A percentile compares a stretch with the other conserved stretches of the same genome.
Conservation (phyloP, 2,113 vertebrate genomes). For the Rhinolophus sinicus region DNA sequence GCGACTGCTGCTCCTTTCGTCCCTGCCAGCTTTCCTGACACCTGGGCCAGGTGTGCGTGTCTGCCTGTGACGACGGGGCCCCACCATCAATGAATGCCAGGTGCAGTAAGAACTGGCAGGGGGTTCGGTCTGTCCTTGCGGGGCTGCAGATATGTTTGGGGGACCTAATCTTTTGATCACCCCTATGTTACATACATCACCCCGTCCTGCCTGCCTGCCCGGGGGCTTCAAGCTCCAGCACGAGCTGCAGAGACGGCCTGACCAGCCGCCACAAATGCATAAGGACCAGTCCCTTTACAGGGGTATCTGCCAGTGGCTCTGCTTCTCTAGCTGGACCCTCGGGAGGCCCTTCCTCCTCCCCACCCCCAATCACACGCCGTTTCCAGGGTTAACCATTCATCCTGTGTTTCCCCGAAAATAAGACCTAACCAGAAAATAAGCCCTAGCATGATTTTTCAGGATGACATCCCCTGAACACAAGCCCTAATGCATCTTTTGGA, state of each 20-base stretch:
- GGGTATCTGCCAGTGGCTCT: rapidly evolving
- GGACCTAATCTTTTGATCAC: neutral
- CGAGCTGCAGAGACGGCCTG: neutral
- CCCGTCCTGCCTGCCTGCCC: neutral
- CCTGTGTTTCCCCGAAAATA: too few species aligned
- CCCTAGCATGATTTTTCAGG: too few species aligned
- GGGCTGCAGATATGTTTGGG: neutral
- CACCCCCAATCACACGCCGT: rapidly evolving
- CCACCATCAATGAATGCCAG: neutral
- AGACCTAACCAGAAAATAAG: too few species aligned
- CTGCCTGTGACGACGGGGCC: too few species aligned
- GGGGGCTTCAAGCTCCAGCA: neutral
- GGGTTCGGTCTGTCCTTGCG: neutral
- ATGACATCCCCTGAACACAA: too few species aligned
- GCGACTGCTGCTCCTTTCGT: neutral
- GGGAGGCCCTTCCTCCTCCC: too few species aligned
- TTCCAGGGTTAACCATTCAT: neutral
- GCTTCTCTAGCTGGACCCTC: neutral
- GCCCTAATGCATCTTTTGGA: too few species aligned
- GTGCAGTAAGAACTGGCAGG: neutral
- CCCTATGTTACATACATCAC: too few species aligned
- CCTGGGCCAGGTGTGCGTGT: neutral
- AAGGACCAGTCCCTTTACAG: too few species aligned
- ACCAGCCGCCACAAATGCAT: rapidly evolving
- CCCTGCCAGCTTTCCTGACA: too few species aligned